Evolutionary conservation across 2,113 vertebrate genomes (phyloP).

Genomic region (Glaucidium brasilianum): DNA sequence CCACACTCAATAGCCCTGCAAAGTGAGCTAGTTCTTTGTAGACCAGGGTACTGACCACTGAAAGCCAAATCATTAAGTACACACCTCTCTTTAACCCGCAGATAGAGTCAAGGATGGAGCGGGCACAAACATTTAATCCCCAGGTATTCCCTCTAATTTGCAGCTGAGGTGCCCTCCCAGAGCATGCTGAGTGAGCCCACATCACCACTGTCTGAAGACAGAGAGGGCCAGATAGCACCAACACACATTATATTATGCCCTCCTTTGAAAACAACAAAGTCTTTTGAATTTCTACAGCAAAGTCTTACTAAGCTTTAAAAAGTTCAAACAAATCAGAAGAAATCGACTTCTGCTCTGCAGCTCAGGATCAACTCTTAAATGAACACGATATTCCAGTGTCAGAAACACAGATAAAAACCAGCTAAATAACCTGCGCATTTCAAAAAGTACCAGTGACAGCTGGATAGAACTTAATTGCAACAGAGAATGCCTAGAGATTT

Average conservation of each 20-base stretch:
- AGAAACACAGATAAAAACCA: background rate
- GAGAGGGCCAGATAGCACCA: background rate
- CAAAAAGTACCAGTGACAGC: background rate
- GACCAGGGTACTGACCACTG: background rate
- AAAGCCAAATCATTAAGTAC: background rate
- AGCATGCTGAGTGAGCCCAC: background rate
- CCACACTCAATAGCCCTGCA: background rate
- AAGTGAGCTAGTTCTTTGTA: background rate
- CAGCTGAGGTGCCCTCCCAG: background rate
- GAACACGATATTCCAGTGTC: background rate
- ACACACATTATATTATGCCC: background rate
- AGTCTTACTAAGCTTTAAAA: background rate
- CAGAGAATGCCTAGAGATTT: background rate
- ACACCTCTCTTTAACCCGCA: background rate
- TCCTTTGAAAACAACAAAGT: background rate
- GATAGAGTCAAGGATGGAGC: background rate
- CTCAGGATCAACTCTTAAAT: background rate
- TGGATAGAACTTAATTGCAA: conserved; percentile 22
- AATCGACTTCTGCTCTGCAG: background rate
- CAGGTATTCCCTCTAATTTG: background rate
- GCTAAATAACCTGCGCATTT: background rate
- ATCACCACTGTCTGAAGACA: background rate
- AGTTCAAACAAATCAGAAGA: background rate
- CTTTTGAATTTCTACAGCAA: background rate
- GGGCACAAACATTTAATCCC: background rate